Conservation (phyloP, 2,888 invertebrate genomes). For the Pseudanteris insignis region DNA sequence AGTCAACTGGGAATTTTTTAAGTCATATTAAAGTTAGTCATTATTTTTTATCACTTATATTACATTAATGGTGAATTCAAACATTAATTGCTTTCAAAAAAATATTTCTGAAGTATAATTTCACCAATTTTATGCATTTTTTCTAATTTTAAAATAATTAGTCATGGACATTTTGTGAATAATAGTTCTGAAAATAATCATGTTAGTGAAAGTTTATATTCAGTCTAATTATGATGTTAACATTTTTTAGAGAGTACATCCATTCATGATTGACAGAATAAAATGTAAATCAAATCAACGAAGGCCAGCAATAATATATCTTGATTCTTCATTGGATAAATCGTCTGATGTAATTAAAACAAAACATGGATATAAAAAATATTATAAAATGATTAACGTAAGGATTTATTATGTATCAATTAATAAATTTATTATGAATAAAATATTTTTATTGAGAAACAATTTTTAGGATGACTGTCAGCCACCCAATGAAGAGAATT, state of each 20-base stretch:
- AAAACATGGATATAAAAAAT: conserved; percentile 59
- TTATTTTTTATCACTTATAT: no score
- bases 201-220: no score
- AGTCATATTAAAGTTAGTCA: conserved; percentile 62
- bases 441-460: no score
- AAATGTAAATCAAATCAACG: conserved; percentile 64
- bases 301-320: conserved; percentile 62
- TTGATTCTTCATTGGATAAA: conserved; percentile 59
- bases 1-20: conserved; percentile 64
- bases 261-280: conserved; percentile 61
- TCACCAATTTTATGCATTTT: no score
- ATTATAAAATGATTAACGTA: conserved; percentile 52
- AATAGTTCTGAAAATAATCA: no score
- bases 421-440: neutral
- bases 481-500: conserved; percentile 52
- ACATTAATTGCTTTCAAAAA: neutral
- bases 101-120: neutral
- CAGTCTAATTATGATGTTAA: no score
- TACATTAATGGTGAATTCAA: no score
- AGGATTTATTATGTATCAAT: neutral
- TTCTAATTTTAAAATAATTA: no score
- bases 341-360: conserved; percentile 55
- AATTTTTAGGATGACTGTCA: conserved; percentile 56
- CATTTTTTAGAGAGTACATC: conserved; percentile 60
- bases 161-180: no score